phyloP scores from a whole-genome alignment of 2,113 vertebrate species.

The Lycaon pictus region DNA sequence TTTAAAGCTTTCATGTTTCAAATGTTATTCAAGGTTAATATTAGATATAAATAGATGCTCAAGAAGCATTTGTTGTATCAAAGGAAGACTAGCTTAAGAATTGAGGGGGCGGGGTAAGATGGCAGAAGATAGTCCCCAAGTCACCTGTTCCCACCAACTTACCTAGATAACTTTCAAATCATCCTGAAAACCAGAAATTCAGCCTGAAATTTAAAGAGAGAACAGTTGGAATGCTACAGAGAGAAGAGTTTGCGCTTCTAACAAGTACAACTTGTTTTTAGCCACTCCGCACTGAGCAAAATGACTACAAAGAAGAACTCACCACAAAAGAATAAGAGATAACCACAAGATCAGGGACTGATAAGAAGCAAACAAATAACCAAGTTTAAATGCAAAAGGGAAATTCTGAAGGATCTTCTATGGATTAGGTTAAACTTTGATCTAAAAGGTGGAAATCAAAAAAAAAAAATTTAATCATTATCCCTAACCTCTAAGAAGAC shows the following conservation, averaged over 20 bases:
- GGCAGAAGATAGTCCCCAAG: too few species aligned
- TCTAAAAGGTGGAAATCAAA: neutral
- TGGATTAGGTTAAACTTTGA: neutral
- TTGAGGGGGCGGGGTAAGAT: too few species aligned
- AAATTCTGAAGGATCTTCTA: neutral
- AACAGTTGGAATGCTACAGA: too few species aligned
- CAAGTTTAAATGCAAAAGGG: neutral
- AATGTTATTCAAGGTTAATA: neutral
- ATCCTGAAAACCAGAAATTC: too few species aligned
- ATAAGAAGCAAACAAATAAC: slow-evolving; percentile 34
- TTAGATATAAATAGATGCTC: neutral
- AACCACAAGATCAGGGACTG: neutral
- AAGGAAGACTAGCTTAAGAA: neutral
- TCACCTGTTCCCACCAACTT: too few species aligned
- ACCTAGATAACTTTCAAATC: too few species aligned
- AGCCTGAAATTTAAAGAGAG: too few species aligned
- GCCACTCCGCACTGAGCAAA: too few species aligned
- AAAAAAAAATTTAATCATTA: neutral
- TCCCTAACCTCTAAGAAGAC: neutral
- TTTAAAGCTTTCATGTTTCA: neutral
- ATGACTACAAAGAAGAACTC: too few species aligned
- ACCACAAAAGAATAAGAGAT: neutral
- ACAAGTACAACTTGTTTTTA: too few species aligned
- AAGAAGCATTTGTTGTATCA: neutral
- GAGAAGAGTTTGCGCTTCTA: too few species aligned